These are phyloP conservation scores for Tokudaia tokunoshimensis DNA, from an alignment of 2,797 vertebrate species.

Conservation along the genomic window DNA sequence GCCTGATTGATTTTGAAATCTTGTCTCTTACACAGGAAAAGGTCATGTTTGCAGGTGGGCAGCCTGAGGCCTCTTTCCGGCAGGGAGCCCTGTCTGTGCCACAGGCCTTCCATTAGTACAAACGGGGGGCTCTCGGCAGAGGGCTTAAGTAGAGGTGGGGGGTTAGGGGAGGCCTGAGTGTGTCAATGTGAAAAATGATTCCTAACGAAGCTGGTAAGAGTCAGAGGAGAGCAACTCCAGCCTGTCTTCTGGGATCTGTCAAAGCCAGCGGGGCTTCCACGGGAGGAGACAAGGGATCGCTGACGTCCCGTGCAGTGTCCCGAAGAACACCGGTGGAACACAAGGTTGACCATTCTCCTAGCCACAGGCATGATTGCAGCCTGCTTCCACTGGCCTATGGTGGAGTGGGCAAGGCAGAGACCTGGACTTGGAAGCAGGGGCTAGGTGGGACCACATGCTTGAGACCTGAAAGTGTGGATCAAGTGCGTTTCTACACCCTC, in stretches of 20 bases:
- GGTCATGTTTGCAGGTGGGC: slow-evolving; percentile 81
- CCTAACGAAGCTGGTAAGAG: slow-evolving; percentile 38
- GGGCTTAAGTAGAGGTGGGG: background rate
- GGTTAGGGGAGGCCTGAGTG: background rate
- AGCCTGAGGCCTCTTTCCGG: slow-evolving; percentile 81
- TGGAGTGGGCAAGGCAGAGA: no score
- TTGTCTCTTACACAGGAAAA: slow-evolving; percentile 81
- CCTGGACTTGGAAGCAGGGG: background rate
- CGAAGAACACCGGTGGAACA: background rate
- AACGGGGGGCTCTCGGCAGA: slow-evolving; percentile 66
- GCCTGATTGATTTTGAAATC: slow-evolving; percentile 82
- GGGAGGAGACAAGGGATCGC: no score
- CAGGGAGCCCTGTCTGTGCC: slow-evolving; percentile 67
- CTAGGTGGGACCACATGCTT: no score
- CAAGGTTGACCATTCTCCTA: background rate
- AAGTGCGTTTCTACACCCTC: no score
- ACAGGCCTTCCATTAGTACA: slow-evolving; percentile 83
- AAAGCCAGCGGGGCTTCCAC: background rate
- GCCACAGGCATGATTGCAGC: background rate
- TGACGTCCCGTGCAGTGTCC: background rate
- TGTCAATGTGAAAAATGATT: slow-evolving; percentile 64
- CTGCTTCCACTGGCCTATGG: background rate
- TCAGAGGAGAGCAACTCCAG: background rate
- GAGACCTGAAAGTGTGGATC: accelerated
- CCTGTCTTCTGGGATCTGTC: background rate